Percentiles rank a stretch among this genome's conserved stretches.
These are phyloP conservation scores for Panthera uncia DNA, from an alignment of 2,113 vertebrate genomes.

Conservation along the genomic window DNA sequence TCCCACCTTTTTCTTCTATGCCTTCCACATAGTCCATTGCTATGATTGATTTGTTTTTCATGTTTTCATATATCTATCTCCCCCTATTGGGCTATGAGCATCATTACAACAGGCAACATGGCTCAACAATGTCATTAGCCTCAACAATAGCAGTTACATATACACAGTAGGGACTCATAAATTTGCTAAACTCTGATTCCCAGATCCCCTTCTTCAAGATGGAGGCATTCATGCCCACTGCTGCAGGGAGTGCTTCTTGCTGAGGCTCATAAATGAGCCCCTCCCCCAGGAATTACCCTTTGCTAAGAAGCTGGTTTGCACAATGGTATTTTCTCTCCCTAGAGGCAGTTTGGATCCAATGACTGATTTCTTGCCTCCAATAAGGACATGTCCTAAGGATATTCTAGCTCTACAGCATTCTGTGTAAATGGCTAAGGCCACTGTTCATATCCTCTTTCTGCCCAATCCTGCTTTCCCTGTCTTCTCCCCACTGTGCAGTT, in stretches of 20 bases:
- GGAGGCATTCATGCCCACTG: background rate
- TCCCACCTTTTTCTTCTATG: background rate
- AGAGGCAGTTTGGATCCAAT: background rate
- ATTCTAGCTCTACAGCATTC: background rate
- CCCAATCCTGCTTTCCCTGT: background rate
- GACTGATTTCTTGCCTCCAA: background rate
- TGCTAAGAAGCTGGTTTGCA: background rate
- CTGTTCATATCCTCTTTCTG: background rate
- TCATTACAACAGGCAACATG: background rate
- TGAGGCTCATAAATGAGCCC: background rate
- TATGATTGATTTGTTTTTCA: background rate
- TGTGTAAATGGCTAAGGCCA: background rate
- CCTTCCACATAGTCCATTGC: background rate
- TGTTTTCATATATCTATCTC: constrained; percentile 50
- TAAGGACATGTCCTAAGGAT: background rate
- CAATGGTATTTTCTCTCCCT: background rate
- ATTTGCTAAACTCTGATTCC: background rate
- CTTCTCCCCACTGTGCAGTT: background rate
- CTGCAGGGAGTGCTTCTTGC: background rate
- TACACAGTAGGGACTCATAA: background rate
- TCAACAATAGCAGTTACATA: background rate
- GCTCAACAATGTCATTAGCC: background rate
- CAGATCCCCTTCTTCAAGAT: background rate
- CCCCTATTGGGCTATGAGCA: constrained; percentile 37
- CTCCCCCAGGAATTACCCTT: background rate